These are phyloP conservation scores for Mohoua ochrocephala DNA, from an alignment of 2,113 vertebrate genomes.

Conservation along the genomic window DNA sequence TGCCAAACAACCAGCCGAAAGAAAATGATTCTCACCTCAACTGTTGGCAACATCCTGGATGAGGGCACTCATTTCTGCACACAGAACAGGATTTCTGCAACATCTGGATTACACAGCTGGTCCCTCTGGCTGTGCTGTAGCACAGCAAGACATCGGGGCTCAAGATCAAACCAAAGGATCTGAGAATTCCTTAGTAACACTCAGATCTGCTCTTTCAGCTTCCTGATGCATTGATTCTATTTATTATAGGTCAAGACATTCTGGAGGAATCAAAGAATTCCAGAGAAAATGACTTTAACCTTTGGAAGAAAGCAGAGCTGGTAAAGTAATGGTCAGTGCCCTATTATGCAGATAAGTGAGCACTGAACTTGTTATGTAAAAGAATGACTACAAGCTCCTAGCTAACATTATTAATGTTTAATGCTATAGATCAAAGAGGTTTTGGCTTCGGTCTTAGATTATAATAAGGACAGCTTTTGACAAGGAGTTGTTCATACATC, in stretches of 20 bases:
- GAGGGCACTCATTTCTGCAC: background rate
- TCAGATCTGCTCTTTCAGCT: background rate
- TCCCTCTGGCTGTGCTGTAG: background rate
- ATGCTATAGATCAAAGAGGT: background rate
- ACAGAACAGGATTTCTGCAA: background rate
- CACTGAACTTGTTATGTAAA: background rate
- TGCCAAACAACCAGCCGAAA: background rate
- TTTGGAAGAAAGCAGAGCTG: background rate
- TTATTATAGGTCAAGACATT: background rate
- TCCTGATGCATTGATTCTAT: background rate
- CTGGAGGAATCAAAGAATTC: background rate
- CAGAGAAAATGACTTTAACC: background rate
- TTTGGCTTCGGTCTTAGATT: background rate
- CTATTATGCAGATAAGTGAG: background rate
- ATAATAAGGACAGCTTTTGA: background rate
- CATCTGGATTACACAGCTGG: background rate
- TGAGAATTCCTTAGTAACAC: background rate
- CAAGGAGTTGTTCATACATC: background rate
- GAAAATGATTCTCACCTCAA: background rate
- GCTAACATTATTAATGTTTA: background rate
- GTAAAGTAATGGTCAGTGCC: background rate
- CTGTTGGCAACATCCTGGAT: background rate
- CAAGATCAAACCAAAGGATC: background rate
- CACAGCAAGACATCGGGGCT: background rate
- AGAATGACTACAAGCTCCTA: background rate